Evolutionary conservation across 2,888 invertebrate genomes (phyloP).

Genomic region (Brachynemurus nebulosus): DNA sequence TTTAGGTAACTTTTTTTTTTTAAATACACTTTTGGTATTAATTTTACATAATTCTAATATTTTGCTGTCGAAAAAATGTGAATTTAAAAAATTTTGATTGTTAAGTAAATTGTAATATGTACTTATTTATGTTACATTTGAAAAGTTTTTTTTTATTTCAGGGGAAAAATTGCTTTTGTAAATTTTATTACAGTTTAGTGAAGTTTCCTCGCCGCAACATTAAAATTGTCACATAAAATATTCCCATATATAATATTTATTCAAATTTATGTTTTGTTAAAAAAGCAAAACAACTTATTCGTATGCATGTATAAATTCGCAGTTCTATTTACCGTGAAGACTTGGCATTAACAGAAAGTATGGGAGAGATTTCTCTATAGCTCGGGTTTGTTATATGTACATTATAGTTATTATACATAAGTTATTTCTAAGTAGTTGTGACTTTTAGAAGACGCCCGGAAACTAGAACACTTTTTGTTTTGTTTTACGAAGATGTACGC

Average conservation of each 20-base stretch:
- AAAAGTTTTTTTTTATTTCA: too few relatives aligned
- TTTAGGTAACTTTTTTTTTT: too few relatives aligned
- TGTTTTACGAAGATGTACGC: background rate
- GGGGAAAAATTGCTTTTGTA: too few relatives aligned
- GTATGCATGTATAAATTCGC: background rate
- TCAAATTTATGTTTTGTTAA: background rate
- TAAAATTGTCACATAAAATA: background rate
- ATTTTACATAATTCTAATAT: too few relatives aligned
- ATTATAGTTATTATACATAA: too few relatives aligned
- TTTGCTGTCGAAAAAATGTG: too few relatives aligned
- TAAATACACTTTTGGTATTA: too few relatives aligned
- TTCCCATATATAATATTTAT: background rate
- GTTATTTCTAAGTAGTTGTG: background rate
- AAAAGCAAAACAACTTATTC: background rate
- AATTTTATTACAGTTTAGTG: too few relatives aligned
- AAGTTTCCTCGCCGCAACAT: too few relatives aligned
- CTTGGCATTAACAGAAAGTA: background rate
- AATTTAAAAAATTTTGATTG: too few relatives aligned
- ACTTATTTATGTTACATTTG: too few relatives aligned
- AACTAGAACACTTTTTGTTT: slow-evolving; percentile 1
- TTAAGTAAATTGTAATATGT: too few relatives aligned
- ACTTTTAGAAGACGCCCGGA: background rate
- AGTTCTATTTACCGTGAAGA: background rate
- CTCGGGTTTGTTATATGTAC: background rate
- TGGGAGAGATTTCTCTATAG: background rate